Base-by-base conservation (phyloP, 2,888 invertebrate genomes). In the Campoplex nolae region DNA sequence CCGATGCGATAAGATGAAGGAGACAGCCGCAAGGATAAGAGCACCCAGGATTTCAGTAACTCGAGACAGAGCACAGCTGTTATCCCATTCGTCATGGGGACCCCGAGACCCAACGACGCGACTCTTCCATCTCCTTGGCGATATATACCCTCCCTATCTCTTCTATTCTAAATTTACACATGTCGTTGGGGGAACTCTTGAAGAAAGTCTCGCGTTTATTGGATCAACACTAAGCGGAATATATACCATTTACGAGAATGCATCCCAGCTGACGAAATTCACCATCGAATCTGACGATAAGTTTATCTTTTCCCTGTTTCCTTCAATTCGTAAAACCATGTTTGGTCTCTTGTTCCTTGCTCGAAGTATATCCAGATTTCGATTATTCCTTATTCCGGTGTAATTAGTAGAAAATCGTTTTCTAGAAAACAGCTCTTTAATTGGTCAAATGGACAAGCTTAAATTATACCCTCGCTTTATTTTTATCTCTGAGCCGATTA, bases 91-190 rank as follows among this genome's bases (percentile, higher is more conserved):
- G 54, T 73, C 35, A 73, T 54, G 78, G 16, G 18, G 73, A 54
- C 11, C 18, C 32, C 54, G 73, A 73, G 54, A 32, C 16, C 54
- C 54, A 51, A 73, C 51, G 71, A 28, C 51, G 54, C n/a, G 54
- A 73, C 73, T 35, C 54, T 73, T 73, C 32, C 51, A 51, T 73
- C 73, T 38, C n/a, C 68, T 68, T 8, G 1, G 38, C 35, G n/a
- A 38, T 42, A 23, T 23, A 23, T 23, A 42, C 68, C 42, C 68
- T 68, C 68, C 32, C 32, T 32, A 4, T 18, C 0, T 18, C 0
- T 48, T 32, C 18, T 68, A 68, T 82, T 82, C 82, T 82, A 82
- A 74, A 82, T 82, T 82, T 82, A 75, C 38, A 58, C 71, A 82
- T 51, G 58, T 68, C 67, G 35, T 54, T 51, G 51, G 67, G 28